phyloP scores from a whole-genome alignment of 2,113 vertebrate genomes.

The Atherinomorus stipes region DNA sequence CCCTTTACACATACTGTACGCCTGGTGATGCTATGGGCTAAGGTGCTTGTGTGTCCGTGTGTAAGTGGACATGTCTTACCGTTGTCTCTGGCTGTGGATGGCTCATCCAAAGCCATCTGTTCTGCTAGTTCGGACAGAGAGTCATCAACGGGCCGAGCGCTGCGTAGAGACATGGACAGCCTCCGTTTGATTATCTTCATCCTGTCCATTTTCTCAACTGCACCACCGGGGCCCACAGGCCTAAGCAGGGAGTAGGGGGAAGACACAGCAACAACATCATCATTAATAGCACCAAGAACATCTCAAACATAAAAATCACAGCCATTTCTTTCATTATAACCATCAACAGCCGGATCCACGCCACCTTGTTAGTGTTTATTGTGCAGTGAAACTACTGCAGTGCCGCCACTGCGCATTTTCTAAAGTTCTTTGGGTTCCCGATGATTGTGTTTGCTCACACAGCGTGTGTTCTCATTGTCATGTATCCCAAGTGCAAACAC shows the following conservation, averaged over 20 bases:
- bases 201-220: constrained; percentile 82
- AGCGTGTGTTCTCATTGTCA: constrained; percentile 64
- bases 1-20: neutral
- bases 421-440: constrained; percentile 44
- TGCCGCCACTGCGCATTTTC: constrained; percentile 55
- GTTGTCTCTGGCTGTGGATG: constrained; percentile 74
- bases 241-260: constrained; percentile 28
- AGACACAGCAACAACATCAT: constrained; percentile 36
- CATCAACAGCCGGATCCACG: constrained; percentile 19
- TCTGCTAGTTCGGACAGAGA: constrained; percentile 85
- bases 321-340: constrained; percentile 28
- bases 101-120: constrained; percentile 82
- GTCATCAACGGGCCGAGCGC: constrained; percentile 83
- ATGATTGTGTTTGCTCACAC: constrained; percentile 63
- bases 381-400: constrained; percentile 47
- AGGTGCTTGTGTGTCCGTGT: constrained; percentile 3
- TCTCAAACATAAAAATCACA: constrained; percentile 15
- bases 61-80: constrained; percentile 70
- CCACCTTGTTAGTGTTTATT: constrained; percentile 35
- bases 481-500: constrained; percentile 67
- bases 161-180: constrained; percentile 86
- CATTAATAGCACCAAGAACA: constrained; percentile 20
- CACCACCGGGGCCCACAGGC: constrained; percentile 65
- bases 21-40: neutral
- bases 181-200: constrained; percentile 88